These are phyloP conservation scores for Aplysia californica DNA, from an alignment of 1,140 invertebrate species.

Conservation along the genomic window DNA sequence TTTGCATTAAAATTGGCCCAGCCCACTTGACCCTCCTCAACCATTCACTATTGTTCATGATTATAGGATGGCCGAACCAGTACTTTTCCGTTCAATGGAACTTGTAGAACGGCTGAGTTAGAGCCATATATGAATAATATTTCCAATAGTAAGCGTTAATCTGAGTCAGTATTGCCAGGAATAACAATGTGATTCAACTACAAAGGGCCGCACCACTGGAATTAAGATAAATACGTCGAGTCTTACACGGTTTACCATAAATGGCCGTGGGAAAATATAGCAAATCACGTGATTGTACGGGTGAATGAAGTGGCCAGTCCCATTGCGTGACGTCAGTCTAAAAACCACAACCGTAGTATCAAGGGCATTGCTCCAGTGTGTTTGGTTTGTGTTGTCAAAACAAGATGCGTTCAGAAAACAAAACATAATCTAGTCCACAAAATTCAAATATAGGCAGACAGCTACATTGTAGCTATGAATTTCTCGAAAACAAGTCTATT, in stretches of 20 bases:
- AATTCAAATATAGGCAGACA: not conserved
- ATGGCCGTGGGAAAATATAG: conserved; percentile 3
- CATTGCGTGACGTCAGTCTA: not conserved
- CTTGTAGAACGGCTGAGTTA: too few species aligned
- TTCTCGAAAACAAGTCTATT: conserved; percentile 7
- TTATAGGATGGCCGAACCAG: not conserved
- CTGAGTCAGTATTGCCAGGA: not conserved
- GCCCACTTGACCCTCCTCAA: too few species aligned
- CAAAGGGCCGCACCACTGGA: not conserved
- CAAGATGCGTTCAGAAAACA: too few species aligned
- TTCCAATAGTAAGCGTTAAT: not conserved
- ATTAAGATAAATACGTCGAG: not conserved
- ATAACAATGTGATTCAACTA: not conserved
- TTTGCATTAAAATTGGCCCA: too few species aligned
- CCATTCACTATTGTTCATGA: too few species aligned
- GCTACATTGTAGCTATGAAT: not conserved
- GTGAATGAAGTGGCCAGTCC: conserved; percentile 3
- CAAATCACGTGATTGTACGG: not conserved
- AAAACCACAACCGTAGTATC: not conserved
- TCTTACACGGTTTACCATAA: not conserved
- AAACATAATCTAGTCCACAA: not conserved
- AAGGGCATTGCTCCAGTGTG: not conserved
- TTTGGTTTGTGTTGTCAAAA: not conserved
- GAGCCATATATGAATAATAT: too few species aligned
- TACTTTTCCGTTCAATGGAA: too few species aligned